Percentiles rank a stretch among this genome's conserved stretches.
phyloP scores from a whole-genome alignment of 2,888 invertebrate genomes.

The Zaprionus obscuricornis region DNA sequence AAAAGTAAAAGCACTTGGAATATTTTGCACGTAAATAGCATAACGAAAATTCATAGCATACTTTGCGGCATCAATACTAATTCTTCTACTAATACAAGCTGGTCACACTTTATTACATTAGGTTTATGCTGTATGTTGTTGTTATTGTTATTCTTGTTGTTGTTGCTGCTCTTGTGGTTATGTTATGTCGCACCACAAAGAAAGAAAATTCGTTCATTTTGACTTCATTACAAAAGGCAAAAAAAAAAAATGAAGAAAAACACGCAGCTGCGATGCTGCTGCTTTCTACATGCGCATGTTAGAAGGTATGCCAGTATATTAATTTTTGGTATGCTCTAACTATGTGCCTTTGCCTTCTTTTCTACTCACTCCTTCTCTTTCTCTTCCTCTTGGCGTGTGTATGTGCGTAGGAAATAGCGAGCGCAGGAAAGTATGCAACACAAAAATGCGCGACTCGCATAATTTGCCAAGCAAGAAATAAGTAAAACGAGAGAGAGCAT shows the following conservation, averaged over 20 bases:
- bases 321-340: constrained; percentile 63
- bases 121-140: neutral
- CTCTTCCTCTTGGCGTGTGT: neutral
- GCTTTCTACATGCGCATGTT: constrained; percentile 43
- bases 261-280: constrained; percentile 36
- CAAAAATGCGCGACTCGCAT: constrained; percentile 71
- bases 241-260: no score
- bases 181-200: neutral
- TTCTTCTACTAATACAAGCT: constrained; percentile 5
- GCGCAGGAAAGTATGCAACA: constrained; percentile 61
- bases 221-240: constrained; percentile 59
- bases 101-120: constrained; percentile 21
- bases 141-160: no score
- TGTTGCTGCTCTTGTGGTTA: neutral
- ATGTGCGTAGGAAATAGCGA: constrained; percentile 1
- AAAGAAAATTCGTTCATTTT: constrained; percentile 45
- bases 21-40: no score
- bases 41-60: no score
- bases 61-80: no score
- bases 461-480: constrained; percentile 44
- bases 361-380: no score
- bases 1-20: no score
- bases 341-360: neutral
- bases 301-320: constrained; percentile 60
- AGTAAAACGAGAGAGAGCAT: neutral